phyloP scores from a whole-genome alignment of 2,797 vertebrate species.

The Hyperoplus lanceolatus region DNA sequence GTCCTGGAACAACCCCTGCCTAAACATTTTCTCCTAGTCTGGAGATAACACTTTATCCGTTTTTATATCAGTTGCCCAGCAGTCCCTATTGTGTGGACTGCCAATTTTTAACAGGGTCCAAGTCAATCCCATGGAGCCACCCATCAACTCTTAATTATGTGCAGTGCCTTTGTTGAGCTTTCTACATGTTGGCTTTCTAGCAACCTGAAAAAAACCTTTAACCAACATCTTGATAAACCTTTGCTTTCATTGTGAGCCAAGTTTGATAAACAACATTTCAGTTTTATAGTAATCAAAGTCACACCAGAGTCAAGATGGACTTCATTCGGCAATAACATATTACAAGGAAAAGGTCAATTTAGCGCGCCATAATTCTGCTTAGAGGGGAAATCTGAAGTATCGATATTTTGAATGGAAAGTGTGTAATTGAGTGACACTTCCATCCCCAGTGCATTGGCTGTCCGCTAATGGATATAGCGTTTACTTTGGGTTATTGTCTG shows the following conservation, averaged over 20 bases:
- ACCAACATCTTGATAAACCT: background rate
- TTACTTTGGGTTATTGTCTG: conserved; percentile 10
- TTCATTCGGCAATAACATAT: background rate
- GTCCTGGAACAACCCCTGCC: conserved; percentile 59
- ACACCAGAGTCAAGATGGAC: background rate
- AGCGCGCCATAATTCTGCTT: background rate
- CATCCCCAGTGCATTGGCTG: too few relatives aligned
- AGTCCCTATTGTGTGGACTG: background rate
- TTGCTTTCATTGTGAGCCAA: background rate
- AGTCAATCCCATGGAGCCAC: conserved; percentile 15
- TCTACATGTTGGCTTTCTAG: conserved; percentile 7
- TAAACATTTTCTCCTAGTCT: conserved; percentile 37
- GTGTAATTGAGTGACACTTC: too few relatives aligned
- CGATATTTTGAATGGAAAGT: too few relatives aligned
- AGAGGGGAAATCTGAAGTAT: background rate
- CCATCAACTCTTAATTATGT: conserved; percentile 14
- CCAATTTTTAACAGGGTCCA: conserved; percentile 1
- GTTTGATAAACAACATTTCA: background rate
- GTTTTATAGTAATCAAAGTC: conserved; percentile 1
- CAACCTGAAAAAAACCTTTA: conserved; percentile 16
- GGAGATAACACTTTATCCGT: conserved; percentile 28
- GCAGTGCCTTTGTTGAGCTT: background rate
- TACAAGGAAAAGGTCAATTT: background rate
- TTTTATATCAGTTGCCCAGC: conserved; percentile 39
- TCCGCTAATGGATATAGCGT: background rate